Percentiles rank a stretch among this genome's conserved stretches.
Conservation (phyloP, 1,140 invertebrate species). For the Anthonomus grandis region DNA sequence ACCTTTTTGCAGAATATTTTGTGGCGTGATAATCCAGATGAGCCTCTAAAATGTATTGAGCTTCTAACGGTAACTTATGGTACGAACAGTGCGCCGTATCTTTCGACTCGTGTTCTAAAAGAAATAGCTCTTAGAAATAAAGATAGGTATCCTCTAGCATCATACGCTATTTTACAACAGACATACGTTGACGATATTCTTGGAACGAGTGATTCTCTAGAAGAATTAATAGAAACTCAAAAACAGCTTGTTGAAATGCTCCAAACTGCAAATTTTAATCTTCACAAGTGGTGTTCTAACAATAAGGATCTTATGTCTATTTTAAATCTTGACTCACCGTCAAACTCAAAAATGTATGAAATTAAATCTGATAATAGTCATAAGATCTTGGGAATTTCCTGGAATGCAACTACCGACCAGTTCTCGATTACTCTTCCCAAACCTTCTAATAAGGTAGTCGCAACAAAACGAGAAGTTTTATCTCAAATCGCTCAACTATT, state of each 20-base stretch:
- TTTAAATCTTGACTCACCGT: background rate
- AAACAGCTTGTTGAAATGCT: slow-evolving; percentile 1
- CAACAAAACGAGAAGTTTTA: slow-evolving; percentile 20
- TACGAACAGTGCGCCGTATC: slow-evolving; percentile 38
- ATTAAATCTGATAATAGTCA: background rate
- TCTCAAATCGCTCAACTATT: slow-evolving; percentile 29
- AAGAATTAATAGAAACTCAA: slow-evolving; percentile 1
- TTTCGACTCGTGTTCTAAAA: slow-evolving; percentile 35
- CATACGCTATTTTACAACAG: slow-evolving; percentile 20
- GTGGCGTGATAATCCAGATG: slow-evolving; percentile 35
- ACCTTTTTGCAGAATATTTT: slow-evolving; percentile 43
- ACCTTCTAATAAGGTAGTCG: background rate
- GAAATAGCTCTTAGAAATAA: slow-evolving; percentile 34
- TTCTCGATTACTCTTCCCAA: too few species aligned
- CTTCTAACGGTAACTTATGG: slow-evolving; percentile 47
- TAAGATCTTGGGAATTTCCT: too few species aligned
- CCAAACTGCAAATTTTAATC: slow-evolving; percentile 3
- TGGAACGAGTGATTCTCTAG: background rate
- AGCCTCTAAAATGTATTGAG: slow-evolving; percentile 35
- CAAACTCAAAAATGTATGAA: background rate
- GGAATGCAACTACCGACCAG: too few species aligned
- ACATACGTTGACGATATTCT: slow-evolving; percentile 31
- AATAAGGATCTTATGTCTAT: too few species aligned
- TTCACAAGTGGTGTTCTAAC: slow-evolving; percentile 18
- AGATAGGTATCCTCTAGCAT: slow-evolving; percentile 35